Conservation (phyloP, 2,797 vertebrate species). For the Apogon hyalosoma region DNA sequence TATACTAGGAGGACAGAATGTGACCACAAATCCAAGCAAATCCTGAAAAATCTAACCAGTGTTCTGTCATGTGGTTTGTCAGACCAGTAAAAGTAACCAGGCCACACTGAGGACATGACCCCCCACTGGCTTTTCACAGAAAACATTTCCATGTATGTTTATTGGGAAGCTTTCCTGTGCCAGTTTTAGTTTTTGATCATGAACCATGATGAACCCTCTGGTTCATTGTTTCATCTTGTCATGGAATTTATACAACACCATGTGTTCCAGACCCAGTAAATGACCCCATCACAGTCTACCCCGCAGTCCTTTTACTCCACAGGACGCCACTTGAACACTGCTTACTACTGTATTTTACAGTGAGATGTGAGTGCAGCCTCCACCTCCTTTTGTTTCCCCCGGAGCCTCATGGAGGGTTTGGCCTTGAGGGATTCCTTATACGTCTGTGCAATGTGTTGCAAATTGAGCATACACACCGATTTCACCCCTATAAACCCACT, state of each 20-base stretch:
- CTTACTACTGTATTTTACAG: slow-evolving; percentile 78
- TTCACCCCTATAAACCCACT: slow-evolving; percentile 59
- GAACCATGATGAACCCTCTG: slow-evolving; percentile 9
- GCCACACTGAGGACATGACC: background rate
- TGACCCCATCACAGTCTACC: slow-evolving; percentile 24
- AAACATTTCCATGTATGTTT: slow-evolving; percentile 16
- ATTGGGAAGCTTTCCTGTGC: background rate
- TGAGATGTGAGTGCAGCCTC: slow-evolving; percentile 27
- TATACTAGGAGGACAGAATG: background rate
- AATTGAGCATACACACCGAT: slow-evolving; percentile 34
- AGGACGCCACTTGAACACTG: slow-evolving; percentile 76
- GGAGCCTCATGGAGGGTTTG: slow-evolving; percentile 43
- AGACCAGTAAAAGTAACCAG: background rate
- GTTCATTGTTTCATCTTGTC: slow-evolving; percentile 24
- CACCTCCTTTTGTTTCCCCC: slow-evolving; percentile 57
- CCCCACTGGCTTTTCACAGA: slow-evolving; percentile 5
- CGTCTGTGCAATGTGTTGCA: slow-evolving; percentile 55
- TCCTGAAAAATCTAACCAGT: background rate
- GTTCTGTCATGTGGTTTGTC: background rate
- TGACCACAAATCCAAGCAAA: background rate
- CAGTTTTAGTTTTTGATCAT: too few relatives aligned
- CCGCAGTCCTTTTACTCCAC: slow-evolving; percentile 39
- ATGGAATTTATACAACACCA: slow-evolving; percentile 44
- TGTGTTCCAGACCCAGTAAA: slow-evolving; percentile 42
- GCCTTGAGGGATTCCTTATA: slow-evolving; percentile 72